Evolutionary conservation across 2,888 invertebrate species (phyloP).

Genomic region (Morpho achilles): DNA sequence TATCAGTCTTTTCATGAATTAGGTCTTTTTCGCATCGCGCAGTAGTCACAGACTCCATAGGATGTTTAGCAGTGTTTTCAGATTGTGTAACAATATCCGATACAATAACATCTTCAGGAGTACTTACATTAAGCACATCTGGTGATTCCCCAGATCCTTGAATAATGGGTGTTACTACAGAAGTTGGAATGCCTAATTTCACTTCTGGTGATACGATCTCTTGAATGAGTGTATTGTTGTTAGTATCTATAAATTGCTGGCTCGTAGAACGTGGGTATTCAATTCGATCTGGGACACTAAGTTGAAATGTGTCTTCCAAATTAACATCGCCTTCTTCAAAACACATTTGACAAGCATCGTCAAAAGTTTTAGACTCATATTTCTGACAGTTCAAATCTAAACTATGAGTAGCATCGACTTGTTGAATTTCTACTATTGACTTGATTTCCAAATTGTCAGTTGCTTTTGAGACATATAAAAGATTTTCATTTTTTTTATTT

Average conservation of each 20-base stretch:
- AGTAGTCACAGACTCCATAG: not conserved
- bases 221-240: slow-evolving; percentile 58
- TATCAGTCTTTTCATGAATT: slow-evolving; percentile 50
- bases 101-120: slow-evolving; percentile 31
- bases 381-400: no score
- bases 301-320: slow-evolving; percentile 40
- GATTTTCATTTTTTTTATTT: no score
- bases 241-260: slow-evolving; percentile 53
- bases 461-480: no score
- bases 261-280: slow-evolving; percentile 56
- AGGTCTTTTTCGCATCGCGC: not conserved
- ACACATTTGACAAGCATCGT: slow-evolving; percentile 1
- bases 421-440: no score
- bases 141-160: slow-evolving; percentile 48
- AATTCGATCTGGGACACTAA: slow-evolving; percentile 51
- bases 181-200: slow-evolving; percentile 35
- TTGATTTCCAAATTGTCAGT: no score
- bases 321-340: slow-evolving; percentile 31
- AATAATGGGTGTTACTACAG: slow-evolving; percentile 40
- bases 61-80: not conserved
- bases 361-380: not conserved
- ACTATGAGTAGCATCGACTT: no score
- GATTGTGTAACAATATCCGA: slow-evolving; percentile 30
- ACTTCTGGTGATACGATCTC: slow-evolving; percentile 46
- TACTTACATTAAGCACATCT: slow-evolving; percentile 33